Conservation (phyloP, 2,113 vertebrate species). For the Sinocyclocheilus rhinocerous region DNA sequence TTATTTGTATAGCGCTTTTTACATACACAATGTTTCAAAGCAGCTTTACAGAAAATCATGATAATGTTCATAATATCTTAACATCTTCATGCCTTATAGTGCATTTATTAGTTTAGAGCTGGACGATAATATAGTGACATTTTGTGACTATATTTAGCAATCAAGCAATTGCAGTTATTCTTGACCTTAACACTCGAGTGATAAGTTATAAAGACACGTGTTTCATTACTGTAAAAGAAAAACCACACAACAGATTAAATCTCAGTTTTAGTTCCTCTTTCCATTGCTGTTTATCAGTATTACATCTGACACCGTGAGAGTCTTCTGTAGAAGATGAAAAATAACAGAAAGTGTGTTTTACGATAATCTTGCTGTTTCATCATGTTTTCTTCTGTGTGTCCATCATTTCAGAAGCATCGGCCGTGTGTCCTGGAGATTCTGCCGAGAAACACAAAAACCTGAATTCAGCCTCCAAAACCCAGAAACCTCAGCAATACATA, state of each 20-base stretch:
- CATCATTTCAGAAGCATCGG: neutral
- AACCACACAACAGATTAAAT: neutral
- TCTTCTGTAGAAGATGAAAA: too few species aligned
- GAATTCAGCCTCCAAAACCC: conserved; percentile 64
- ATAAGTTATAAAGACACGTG: neutral
- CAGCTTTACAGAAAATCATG: too few species aligned
- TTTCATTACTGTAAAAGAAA: neutral
- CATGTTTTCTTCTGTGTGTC: neutral
- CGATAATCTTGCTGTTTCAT: neutral
- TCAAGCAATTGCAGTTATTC: neutral
- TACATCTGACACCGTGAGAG: too few species aligned
- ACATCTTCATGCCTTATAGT: neutral
- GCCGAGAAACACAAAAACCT: conserved; percentile 63
- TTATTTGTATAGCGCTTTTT: neutral
- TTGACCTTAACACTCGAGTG: neutral
- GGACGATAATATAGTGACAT: neutral
- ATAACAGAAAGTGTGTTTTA: too few species aligned
- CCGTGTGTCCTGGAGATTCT: neutral
- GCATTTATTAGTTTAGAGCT: neutral
- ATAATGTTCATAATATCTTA: too few species aligned
- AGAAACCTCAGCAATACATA: conserved; percentile 74
- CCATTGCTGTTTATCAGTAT: too few species aligned
- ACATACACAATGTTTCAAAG: too few species aligned
- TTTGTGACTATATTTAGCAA: neutral
- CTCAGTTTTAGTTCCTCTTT: neutral